Evolutionary conservation across 1,140 invertebrate species (phyloP), one percentile per base, ranked within the genome.

Genomic region (Ephestia elutella): DNA sequence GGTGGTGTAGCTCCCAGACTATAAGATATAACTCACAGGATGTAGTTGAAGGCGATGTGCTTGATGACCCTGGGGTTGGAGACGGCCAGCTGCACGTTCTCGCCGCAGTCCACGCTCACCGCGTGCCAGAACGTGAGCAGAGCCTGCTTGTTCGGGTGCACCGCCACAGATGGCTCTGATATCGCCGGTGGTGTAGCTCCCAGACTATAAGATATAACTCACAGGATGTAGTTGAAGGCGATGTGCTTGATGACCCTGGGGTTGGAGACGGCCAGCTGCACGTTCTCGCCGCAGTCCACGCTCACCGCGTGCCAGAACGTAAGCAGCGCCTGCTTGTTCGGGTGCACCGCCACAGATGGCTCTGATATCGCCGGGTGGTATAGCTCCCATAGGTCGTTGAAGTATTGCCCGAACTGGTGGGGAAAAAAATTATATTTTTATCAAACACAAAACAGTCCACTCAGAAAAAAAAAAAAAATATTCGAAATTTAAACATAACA

Each of bases 1-100:
- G 96, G 96, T 98, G 96, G 86, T 98, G 98, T 53, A 98, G 87
- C 63, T 97, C 94, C 96, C 96, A 98, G n/a, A n/a, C n/a, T n/a
- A n/a, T n/a, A n/a, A n/a, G n/a, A n/a, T n/a, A n/a, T n/a, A 49
- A 92, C 95, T 94, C 91, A 97, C 96, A 98, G 88, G 82, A 98
- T 98, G 82, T 98, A 98, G 88, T 98, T 98, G 90, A 98, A 98
- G 68, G 96, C 96, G 84, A 98, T 97, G 78, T 98, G 97, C 85
- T 96, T 98, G 60, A 91, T 95, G 65, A 96, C 94, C 78, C 93
- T 92, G 63, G 92, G 93, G 88, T 96, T 96, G 66, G 93, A 92
- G 57, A 96, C 91, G 68, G 98, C 96, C 30, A 95, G 91, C 73
- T 96, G 92, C 35, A 98, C 93, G 86, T 98, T 98, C 86, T 98